Evolutionary conservation across 2,797 vertebrate genomes (phyloP).

Genomic region (Hydrophis major): DNA sequence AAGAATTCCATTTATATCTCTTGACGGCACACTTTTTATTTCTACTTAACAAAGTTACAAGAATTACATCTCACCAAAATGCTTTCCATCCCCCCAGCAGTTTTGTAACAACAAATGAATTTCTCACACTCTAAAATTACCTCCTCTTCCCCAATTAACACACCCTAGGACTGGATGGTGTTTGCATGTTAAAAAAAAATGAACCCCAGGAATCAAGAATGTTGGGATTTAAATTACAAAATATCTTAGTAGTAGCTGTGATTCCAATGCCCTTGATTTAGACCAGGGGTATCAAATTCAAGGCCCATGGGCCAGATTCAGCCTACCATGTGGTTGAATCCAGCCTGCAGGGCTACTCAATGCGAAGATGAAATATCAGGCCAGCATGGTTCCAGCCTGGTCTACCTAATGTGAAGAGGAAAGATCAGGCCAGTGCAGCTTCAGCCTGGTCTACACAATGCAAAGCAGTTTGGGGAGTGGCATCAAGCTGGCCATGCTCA

Average conservation of each 20-base stretch:
- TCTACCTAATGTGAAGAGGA: too few relatives aligned
- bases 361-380: too few relatives aligned
- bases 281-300: too few relatives aligned
- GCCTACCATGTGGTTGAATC: too few relatives aligned
- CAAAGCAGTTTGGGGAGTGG: too few relatives aligned
- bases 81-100: neutral
- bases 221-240: neutral
- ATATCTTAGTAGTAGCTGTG: neutral
- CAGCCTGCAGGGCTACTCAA: too few relatives aligned
- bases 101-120: neutral
- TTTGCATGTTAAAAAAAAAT: neutral
- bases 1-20: constrained; percentile 18
- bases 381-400: too few relatives aligned
- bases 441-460: too few relatives aligned
- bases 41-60: neutral
- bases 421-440: too few relatives aligned
- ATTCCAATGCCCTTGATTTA: neutral
- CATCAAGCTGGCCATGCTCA: too few relatives aligned
- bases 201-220: neutral
- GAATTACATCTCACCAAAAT: neutral
- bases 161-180: neutral
- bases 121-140: neutral
- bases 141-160: neutral
- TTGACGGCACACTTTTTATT: neutral
- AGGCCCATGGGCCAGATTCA: too few relatives aligned